Evolutionary conservation across 1,140 invertebrate genomes (phyloP).

Genomic region (Drosophila pectinifera): DNA sequence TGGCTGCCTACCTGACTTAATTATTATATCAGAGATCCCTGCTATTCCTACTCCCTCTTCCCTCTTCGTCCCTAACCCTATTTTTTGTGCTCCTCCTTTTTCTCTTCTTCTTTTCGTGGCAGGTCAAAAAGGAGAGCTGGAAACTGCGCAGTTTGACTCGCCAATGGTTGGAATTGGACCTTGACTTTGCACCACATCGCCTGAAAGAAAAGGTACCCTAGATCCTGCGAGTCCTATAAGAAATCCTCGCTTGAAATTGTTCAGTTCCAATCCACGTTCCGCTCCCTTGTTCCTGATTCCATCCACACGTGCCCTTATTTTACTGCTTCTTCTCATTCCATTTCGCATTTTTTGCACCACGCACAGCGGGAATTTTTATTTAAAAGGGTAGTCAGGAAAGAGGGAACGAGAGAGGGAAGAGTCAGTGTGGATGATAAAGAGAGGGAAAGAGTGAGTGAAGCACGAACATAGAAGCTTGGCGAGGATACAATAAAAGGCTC

Average conservation of each 20-base stretch:
- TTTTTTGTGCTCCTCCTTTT: background rate
- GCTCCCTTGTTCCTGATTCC: conserved; percentile 3
- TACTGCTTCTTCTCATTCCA: conserved; percentile 38
- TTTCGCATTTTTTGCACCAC: conserved; percentile 53
- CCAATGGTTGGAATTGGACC: conserved; percentile 53
- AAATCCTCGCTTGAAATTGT: conserved; percentile 25
- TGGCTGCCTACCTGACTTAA: conserved; percentile 79
- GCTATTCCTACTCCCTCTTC: conserved; percentile 7
- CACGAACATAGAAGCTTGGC: conserved; percentile 45
- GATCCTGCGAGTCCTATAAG: conserved; percentile 61
- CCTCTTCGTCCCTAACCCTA: conserved; percentile 8
- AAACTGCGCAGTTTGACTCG: conserved; percentile 70
- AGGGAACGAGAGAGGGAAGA: conserved; percentile 22
- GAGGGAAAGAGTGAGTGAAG: conserved; percentile 17
- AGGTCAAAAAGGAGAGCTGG: conserved; percentile 53
- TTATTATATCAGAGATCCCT: conserved; percentile 72
- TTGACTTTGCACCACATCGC: conserved; percentile 69
- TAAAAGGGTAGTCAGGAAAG: conserved; percentile 27
- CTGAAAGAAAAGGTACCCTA: conserved; percentile 23
- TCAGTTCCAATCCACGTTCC: background rate
- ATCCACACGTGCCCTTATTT: conserved; percentile 80
- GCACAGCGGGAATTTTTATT: conserved; percentile 54
- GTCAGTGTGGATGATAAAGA: conserved; percentile 20
- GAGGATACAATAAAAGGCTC: conserved; percentile 49
- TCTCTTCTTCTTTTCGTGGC: conserved; percentile 7